Conservation (phyloP, 2,888 invertebrate genomes). For the Acleris literana region DNA sequence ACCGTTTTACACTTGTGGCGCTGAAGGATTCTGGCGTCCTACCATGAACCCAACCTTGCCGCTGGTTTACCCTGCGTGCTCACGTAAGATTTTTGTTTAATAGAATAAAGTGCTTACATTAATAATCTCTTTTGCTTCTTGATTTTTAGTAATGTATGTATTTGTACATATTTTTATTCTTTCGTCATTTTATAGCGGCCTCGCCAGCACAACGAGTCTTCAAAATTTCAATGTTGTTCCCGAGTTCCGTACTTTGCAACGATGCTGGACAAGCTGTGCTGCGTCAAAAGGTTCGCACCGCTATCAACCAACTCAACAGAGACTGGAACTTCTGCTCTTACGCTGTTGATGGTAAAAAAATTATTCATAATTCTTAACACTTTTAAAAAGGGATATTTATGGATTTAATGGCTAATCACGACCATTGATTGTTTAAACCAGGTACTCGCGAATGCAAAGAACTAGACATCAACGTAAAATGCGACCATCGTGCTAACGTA, state of each 20-base stretch:
- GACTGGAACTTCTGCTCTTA: conserved; percentile 99
- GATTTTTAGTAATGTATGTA: background rate
- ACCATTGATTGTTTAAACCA: conserved; percentile 44
- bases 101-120: conserved; percentile 3
- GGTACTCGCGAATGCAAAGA: conserved; percentile 94
- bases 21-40: conserved; percentile 98
- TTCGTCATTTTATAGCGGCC: conserved; percentile 82
- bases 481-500: conserved; percentile 89
- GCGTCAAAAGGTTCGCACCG: conserved; percentile 93
- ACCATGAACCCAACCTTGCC: conserved; percentile 91
- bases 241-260: conserved; percentile 97
- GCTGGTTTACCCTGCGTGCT: conserved; percentile 95
- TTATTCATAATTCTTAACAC: background rate
- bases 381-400: background rate
- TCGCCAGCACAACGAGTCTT: conserved; percentile 97
- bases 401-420: no score
- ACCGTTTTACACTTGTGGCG: conserved; percentile 98
- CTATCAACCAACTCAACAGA: conserved; percentile 94
- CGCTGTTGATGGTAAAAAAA: conserved; percentile 88
- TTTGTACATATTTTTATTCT: background rate
- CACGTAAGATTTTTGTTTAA: conserved; percentile 83
- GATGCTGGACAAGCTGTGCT: conserved; percentile 97
- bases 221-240: conserved; percentile 96
- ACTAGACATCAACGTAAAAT: conserved; percentile 94
- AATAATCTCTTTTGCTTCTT: no score